phyloP scores from a whole-genome alignment of 2,113 vertebrate species.

The Brachionichthys hirsutus region DNA sequence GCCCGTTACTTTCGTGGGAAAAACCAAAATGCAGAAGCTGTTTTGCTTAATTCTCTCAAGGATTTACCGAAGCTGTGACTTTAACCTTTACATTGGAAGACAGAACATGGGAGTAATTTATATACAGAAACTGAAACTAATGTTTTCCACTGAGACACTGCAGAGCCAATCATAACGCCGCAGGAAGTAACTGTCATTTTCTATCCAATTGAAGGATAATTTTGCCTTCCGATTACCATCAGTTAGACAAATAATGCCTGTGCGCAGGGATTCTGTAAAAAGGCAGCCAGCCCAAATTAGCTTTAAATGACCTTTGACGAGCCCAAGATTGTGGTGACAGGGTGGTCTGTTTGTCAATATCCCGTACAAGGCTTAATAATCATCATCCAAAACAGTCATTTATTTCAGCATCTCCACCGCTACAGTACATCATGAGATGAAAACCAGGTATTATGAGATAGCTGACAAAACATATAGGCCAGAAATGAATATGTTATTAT shows the following conservation, averaged over 20 bases:
- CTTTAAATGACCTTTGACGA: conserved; percentile 67
- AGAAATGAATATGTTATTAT: not conserved
- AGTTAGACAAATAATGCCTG: conserved; percentile 64
- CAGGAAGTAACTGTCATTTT: conserved; percentile 70
- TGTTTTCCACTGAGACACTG: conserved; percentile 38
- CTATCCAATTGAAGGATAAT: conserved; percentile 75
- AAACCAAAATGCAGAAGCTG: not conserved
- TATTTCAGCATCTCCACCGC: conserved; percentile 6
- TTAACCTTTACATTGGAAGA: not conserved
- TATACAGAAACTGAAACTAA: conserved; percentile 7
- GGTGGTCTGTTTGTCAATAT: conserved; percentile 46
- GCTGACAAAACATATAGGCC: too few relatives aligned
- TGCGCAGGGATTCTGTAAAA: conserved; percentile 53
- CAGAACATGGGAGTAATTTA: not conserved
- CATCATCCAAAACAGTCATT: conserved; percentile 41
- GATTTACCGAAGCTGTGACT: not conserved
- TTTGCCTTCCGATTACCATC: conserved; percentile 69
- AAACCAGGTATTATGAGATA: too few relatives aligned
- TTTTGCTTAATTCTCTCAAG: not conserved
- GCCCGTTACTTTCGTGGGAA: not conserved
- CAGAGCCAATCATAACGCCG: conserved; percentile 52
- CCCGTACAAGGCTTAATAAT: conserved; percentile 43
- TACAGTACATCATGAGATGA: too few relatives aligned
- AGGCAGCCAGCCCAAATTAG: conserved; percentile 64
- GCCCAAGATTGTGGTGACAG: conserved; percentile 35